phyloP scores from a whole-genome alignment of 2,888 invertebrate genomes.

The Aphodius granarius region DNA sequence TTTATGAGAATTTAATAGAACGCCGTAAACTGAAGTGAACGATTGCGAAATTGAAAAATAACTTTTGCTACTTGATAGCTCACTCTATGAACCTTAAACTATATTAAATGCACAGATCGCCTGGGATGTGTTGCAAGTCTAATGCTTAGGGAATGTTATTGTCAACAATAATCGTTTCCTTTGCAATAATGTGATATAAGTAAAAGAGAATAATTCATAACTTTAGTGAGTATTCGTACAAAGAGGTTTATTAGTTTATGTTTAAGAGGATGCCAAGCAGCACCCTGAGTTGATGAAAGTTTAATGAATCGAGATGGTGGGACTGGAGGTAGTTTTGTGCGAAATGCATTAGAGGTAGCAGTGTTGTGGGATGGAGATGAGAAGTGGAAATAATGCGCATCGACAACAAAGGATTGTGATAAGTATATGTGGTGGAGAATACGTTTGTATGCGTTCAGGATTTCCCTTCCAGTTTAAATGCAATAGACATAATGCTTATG shows the following conservation, averaged over 20 bases:
- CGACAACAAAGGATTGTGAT: constrained; percentile 10
- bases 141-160: too few relatives aligned
- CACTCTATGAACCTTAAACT: background rate
- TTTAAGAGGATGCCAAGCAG: background rate
- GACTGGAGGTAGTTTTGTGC: background rate
- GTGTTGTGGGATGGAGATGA: constrained; percentile 1
- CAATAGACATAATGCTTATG: background rate
- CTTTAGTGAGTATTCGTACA: background rate
- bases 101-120: background rate
- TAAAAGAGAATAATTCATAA: background rate
- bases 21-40: background rate
- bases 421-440: background rate
- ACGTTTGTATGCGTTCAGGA: background rate
- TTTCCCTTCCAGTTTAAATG: background rate
- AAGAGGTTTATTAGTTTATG: background rate
- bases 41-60: background rate
- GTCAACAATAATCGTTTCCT: background rate
- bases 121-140: too few relatives aligned
- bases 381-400: constrained; percentile 1
- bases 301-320: background rate
- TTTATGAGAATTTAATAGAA: background rate
- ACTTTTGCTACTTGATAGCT: background rate
- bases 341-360: background rate
- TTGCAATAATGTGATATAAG: background rate
- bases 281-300: background rate